Conservation (phyloP, 1,140 invertebrate species). For the Streblospio benedicti region DNA sequence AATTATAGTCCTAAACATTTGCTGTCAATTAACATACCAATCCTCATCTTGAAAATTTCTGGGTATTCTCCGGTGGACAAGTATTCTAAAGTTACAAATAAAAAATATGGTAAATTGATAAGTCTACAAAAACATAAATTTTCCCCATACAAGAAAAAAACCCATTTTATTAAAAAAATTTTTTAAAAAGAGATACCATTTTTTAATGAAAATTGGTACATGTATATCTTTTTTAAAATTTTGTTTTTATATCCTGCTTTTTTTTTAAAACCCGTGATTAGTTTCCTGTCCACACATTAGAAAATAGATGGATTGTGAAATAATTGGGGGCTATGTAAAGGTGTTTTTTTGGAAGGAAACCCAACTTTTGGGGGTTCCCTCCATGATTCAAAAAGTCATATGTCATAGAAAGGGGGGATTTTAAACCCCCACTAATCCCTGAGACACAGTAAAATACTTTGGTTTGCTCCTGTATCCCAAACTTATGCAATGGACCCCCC, state of each 20-base stretch:
- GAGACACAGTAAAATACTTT: no score
- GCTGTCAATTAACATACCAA: conserved; percentile 10
- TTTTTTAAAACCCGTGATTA: no score
- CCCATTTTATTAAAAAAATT: neutral
- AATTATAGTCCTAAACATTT: conserved; percentile 1
- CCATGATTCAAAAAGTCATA: no score
- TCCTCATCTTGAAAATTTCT: conserved; percentile 6
- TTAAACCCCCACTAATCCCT: no score
- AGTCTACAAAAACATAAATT: neutral
- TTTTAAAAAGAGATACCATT: neutral
- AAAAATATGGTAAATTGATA: neutral
- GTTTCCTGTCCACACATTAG: no score
- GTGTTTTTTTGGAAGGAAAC: no score
- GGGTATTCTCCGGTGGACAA: conserved; percentile 10
- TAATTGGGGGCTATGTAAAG: no score
- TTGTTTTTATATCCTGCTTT: neutral
- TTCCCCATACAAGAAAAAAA: neutral
- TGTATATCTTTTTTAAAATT: neutral
- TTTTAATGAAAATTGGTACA: neutral
- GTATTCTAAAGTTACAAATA: conserved; percentile 6
- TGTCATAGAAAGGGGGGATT: no score
- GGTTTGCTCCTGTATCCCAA: no score
- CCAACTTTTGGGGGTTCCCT: no score
- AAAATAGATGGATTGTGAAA: no score
- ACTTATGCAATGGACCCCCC: no score